These are phyloP conservation scores for Drosophila murphyi DNA, from an alignment of 1,140 invertebrate genomes.

Conservation along the genomic window DNA sequence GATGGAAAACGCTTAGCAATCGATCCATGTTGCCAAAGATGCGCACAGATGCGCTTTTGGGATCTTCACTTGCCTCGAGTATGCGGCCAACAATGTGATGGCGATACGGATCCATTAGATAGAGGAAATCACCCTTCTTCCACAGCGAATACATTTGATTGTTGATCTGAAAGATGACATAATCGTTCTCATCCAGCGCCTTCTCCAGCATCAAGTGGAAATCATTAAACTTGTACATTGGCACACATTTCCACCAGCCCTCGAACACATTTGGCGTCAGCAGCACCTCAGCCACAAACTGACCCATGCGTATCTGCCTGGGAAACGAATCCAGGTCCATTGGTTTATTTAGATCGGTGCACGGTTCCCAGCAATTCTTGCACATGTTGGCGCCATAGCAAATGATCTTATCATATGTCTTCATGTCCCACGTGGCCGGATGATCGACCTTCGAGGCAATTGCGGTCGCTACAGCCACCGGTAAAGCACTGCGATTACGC, in stretches of 20 bases:
- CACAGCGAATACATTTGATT: constrained; percentile 78
- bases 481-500: constrained; percentile 73
- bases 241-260: constrained; percentile 78
- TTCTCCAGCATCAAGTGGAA: constrained; percentile 64
- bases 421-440: constrained; percentile 74
- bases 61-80: constrained; percentile 62
- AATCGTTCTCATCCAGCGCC: constrained; percentile 55
- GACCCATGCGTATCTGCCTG: constrained; percentile 66
- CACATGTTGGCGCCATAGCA: constrained; percentile 80
- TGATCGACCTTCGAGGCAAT: constrained; percentile 79
- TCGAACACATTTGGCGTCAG: constrained; percentile 63
- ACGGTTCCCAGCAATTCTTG: constrained; percentile 76
- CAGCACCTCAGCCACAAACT: constrained; percentile 63
- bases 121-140: constrained; percentile 76
- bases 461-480: constrained; percentile 62
- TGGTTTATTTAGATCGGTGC: constrained; percentile 48
- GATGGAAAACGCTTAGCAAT: constrained; percentile 71
- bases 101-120: constrained; percentile 79
- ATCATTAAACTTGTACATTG: constrained; percentile 75
- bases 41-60: constrained; percentile 65
- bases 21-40: constrained; percentile 76
- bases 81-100: constrained; percentile 70
- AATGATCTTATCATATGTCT: constrained; percentile 75
- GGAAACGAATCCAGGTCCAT: constrained; percentile 75
- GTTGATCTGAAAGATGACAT: constrained; percentile 76